These are phyloP conservation scores for Ochropacha duplaris DNA, from an alignment of 2,888 invertebrate genomes.

Conservation along the genomic window DNA sequence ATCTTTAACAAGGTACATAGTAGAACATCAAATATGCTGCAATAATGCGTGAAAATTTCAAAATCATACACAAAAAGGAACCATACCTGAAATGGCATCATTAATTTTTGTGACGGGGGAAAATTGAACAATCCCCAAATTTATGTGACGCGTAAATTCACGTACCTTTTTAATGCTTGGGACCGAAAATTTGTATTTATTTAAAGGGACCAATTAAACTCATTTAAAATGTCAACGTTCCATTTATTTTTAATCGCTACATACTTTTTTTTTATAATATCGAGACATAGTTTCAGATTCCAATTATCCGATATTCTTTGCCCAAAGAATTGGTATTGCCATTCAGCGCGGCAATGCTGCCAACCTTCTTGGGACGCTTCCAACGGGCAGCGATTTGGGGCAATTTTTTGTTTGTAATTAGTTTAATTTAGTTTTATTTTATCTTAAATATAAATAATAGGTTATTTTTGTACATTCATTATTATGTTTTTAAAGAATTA, in stretches of 20 bases:
- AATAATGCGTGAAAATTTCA: neutral
- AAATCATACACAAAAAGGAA: neutral
- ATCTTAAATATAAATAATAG: too few species aligned
- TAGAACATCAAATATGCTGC: neutral
- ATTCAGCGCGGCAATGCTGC: too few species aligned
- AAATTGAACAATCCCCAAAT: constrained; percentile 24
- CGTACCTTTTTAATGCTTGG: constrained; percentile 5
- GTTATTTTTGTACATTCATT: too few species aligned
- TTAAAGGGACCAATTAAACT: neutral
- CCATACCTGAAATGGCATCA: constrained; percentile 9
- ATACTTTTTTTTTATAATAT: neutral
- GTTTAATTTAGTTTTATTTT: too few species aligned
- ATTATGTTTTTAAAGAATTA: too few species aligned
- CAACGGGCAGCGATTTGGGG: too few species aligned
- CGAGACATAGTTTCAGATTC: constrained; percentile 8
- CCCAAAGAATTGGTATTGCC: too few species aligned
- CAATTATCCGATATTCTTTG: constrained; percentile 10
- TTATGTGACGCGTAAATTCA: constrained; percentile 15
- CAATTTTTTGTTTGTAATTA: too few species aligned
- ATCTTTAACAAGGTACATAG: too few species aligned
- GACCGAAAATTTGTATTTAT: neutral
- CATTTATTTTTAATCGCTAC: neutral
- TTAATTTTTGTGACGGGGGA: constrained; percentile 24
- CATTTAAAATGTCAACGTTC: neutral
- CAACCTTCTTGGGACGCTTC: too few species aligned